Percentiles rank a stretch among this genome's conserved stretches.
Conservation (phyloP, 2,888 invertebrate species). For the Microdon myrmicae region DNA sequence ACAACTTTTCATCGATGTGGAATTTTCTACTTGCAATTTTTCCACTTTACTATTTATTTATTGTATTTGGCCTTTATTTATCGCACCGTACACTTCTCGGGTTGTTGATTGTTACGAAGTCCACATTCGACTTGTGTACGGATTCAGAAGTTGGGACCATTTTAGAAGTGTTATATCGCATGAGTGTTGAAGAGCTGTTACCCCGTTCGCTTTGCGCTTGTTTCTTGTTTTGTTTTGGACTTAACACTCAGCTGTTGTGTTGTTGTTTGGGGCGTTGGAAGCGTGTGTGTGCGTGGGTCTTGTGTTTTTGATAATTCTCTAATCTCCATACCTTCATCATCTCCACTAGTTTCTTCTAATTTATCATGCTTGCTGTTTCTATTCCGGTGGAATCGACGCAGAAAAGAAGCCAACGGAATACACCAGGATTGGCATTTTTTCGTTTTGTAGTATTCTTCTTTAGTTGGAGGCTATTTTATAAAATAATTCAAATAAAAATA, state of each 20-base stretch:
- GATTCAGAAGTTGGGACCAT: conserved; percentile 31
- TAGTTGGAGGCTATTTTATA: no score
- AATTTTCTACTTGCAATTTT: no score
- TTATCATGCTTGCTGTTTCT: no score
- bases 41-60: not conserved
- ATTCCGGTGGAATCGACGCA: no score
- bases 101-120: conserved; percentile 48
- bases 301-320: conserved; percentile 23
- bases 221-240: conserved; percentile 6
- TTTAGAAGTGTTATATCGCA: conserved; percentile 19
- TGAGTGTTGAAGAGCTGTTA: conserved; percentile 37
- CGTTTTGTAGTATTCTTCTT: no score
- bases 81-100: conserved; percentile 11
- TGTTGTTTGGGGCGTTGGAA: conserved; percentile 17
- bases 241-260: conserved; percentile 33
- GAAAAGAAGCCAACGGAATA: no score
- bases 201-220: conserved; percentile 11
- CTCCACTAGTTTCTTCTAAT: no score
- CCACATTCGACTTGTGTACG: conserved; percentile 49
- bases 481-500: no score
- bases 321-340: no score
- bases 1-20: no score
- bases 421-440: no score
- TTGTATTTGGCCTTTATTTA: not conserved
- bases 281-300: conserved; percentile 13